Evolutionary conservation across 1,140 invertebrate genomes (phyloP).

Genomic region (Zaprionus africanus): DNA sequence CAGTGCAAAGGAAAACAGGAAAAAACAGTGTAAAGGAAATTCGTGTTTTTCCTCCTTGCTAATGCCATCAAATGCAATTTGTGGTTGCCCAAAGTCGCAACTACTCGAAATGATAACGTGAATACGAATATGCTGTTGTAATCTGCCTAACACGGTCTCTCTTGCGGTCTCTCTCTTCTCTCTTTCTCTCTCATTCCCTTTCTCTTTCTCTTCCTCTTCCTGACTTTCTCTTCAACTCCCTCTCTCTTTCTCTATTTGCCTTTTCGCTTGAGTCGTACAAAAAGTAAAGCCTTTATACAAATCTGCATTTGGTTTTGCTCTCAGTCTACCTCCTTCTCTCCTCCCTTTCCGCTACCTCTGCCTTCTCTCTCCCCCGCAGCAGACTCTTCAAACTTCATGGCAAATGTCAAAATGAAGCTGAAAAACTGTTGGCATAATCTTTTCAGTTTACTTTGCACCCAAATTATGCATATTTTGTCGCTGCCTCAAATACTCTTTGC

Average conservation of each 20-base stretch:
- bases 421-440: slow-evolving; percentile 4
- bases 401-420: not conserved
- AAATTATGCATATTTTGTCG: not conserved
- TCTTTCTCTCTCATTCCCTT: not conserved
- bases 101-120: not conserved
- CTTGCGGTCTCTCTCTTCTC: not conserved
- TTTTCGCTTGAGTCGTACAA: not conserved
- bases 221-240: not conserved
- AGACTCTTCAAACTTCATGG: not conserved
- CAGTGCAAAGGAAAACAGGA: not conserved
- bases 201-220: not conserved
- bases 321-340: not conserved
- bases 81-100: not conserved
- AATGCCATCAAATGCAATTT: slow-evolving; percentile 4
- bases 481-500: not conserved
- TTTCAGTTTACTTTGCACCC: not conserved
- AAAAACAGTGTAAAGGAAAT: not conserved
- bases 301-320: slow-evolving; percentile 5
- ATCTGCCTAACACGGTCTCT: not conserved
- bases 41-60: not conserved
- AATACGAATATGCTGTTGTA: not conserved
- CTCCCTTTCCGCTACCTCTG: not conserved
- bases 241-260: not conserved
- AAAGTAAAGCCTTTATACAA: not conserved
- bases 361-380: too few relatives aligned